Percentiles rank a stretch among this genome's conserved stretches.
Evolutionary conservation across 2,113 vertebrate genomes (phyloP).

Genomic region (Toxotes jaculatrix): DNA sequence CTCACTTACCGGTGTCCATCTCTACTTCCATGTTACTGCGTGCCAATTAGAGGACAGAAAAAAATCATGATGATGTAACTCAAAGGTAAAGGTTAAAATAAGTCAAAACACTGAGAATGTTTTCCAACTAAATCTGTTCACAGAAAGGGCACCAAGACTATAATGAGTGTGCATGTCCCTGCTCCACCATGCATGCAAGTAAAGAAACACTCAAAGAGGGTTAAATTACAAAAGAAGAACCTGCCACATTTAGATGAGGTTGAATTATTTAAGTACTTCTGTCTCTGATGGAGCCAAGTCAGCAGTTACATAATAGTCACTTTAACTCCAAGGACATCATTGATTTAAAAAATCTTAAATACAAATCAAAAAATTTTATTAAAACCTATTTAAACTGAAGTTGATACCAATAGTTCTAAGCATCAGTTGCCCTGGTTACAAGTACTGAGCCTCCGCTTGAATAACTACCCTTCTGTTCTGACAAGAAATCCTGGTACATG

Average conservation of each 20-base stretch:
- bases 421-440: neutral
- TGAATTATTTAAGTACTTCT: conserved; percentile 28
- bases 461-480: neutral
- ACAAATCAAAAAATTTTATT: conserved; percentile 31
- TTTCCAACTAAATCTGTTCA: neutral
- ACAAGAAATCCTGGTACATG: too few relatives aligned
- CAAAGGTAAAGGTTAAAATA: neutral
- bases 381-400: conserved; percentile 16
- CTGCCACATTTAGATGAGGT: neutral
- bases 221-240: conserved; percentile 8
- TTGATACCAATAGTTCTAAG: conserved; percentile 6
- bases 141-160: neutral
- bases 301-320: conserved; percentile 11
- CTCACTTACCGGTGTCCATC: conserved; percentile 80
- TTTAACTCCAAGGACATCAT: conserved; percentile 10
- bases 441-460: neutral
- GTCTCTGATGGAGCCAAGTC: neutral
- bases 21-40: conserved; percentile 85
- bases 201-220: neutral
- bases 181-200: neutral
- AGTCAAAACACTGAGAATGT: neutral
- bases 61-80: conserved; percentile 21
- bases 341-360: conserved; percentile 22
- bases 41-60: conserved; percentile 57
- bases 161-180: neutral